These are phyloP conservation scores for Salmo trutta DNA, from an alignment of 2,797 vertebrate species.

Conservation along the genomic window DNA sequence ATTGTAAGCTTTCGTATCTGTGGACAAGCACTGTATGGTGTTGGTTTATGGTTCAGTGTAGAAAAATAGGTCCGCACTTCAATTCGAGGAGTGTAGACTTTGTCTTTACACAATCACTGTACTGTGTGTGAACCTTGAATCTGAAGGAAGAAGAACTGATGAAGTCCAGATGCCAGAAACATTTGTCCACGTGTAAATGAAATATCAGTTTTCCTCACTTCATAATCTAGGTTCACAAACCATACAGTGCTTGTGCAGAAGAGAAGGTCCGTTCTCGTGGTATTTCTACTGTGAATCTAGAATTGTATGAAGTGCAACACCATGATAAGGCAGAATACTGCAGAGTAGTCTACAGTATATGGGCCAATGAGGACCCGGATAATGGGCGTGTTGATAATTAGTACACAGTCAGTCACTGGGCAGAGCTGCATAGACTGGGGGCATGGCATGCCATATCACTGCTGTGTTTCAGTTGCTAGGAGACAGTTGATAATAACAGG, in stretches of 20 bases:
- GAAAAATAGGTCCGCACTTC: too few relatives aligned
- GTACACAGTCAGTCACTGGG: conserved; percentile 41
- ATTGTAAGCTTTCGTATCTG: too few relatives aligned
- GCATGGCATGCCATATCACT: conserved; percentile 41
- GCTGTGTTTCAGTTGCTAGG: conserved; percentile 73
- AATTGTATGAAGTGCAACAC: not conserved
- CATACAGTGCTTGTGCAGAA: not conserved
- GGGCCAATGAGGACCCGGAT: not conserved
- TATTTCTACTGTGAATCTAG: not conserved
- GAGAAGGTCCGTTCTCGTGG: not conserved
- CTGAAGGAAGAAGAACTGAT: not conserved
- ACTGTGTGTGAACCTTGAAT: not conserved
- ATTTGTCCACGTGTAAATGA: not conserved
- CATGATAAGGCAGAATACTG: not conserved
- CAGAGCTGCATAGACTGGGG: conserved; percentile 41
- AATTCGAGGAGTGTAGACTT: too few relatives aligned
- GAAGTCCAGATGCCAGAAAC: not conserved
- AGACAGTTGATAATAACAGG: conserved; percentile 71
- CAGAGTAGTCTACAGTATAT: not conserved
- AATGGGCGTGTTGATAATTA: conserved; percentile 26
- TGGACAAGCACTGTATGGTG: too few relatives aligned
- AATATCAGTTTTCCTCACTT: not conserved
- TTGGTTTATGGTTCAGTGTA: too few relatives aligned
- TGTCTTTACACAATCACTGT: not conserved
- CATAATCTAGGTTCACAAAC: not conserved